Evolutionary conservation across 2,888 invertebrate species (phyloP).

Genomic region (Steinernema hermaphroditum): DNA sequence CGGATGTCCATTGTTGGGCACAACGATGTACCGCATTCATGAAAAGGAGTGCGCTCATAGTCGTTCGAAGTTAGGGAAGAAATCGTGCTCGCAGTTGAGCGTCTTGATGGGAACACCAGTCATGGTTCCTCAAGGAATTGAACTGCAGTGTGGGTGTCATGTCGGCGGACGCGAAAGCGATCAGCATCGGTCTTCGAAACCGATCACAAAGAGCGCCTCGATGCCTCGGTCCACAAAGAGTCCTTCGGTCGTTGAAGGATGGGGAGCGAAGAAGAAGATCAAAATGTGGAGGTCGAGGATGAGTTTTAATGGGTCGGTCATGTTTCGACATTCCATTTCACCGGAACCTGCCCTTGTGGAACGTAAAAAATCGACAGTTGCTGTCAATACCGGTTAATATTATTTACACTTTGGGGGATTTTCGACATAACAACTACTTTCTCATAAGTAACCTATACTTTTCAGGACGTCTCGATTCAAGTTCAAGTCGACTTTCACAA

Average conservation of each 20-base stretch:
- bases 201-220: constrained; percentile 7
- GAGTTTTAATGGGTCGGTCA: constrained; percentile 16
- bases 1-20: constrained; percentile 1
- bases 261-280: constrained; percentile 33
- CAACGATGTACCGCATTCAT: constrained; percentile 21
- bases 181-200: neutral
- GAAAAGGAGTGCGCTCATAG: constrained; percentile 1
- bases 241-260: neutral
- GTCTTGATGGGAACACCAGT: constrained; percentile 11
- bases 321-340: neutral
- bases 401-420: neutral
- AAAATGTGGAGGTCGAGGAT: constrained; percentile 32
- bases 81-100: constrained; percentile 1
- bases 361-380: neutral
- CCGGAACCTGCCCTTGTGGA: constrained; percentile 6
- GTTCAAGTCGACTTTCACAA: constrained; percentile 29
- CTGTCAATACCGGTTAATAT: neutral
- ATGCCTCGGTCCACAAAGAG: constrained; percentile 18
- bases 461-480: constrained; percentile 27
- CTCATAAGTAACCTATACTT: too few species aligned
- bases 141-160: neutral
- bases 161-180: neutral
- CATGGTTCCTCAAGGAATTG: constrained; percentile 21
- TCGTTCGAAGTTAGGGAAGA: neutral
- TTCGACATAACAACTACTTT: too few species aligned